A percentile compares a stretch with the other conserved stretches of the same genome.
Evolutionary conservation across 1,140 invertebrate species (phyloP).

Genomic region (Diabrotica undecimpunctata): DNA sequence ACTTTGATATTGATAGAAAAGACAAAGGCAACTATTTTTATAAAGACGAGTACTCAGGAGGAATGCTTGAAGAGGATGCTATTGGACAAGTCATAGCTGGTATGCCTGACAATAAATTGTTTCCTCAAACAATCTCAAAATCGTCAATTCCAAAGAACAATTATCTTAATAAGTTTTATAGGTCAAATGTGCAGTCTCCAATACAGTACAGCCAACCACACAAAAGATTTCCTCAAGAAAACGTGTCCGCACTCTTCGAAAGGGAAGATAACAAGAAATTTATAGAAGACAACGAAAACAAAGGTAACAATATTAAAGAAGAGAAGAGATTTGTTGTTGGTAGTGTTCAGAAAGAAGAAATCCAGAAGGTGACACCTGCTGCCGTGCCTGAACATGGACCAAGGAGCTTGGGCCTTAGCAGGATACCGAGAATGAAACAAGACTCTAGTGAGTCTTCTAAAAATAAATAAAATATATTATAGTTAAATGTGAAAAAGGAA

Average conservation of each 20-base stretch:
- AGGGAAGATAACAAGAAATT: not conserved
- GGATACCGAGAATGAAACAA: no score
- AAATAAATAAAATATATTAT: no score
- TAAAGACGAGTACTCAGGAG: conserved; percentile 60
- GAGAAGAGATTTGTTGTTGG: conserved; percentile 52
- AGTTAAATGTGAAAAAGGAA: no score
- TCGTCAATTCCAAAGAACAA: conserved; percentile 31
- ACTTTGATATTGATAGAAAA: conserved; percentile 60
- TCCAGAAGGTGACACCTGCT: conserved; percentile 53
- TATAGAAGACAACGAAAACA: conserved; percentile 6
- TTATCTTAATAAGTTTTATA: conserved; percentile 26
- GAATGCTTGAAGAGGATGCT: conserved; percentile 69
- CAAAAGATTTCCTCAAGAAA: conserved; percentile 22
- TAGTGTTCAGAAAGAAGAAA: conserved; percentile 53
- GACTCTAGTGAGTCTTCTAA: no score
- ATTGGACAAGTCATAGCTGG: conserved; percentile 68
- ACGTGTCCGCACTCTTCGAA: conserved; percentile 16
- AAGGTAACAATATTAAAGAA: conserved; percentile 18
- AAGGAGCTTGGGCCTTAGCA: conserved; percentile 47
- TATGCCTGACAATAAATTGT: conserved; percentile 55
- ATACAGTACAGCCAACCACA: conserved; percentile 19
- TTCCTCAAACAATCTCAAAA: conserved; percentile 22
- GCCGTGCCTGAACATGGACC: conserved; percentile 59
- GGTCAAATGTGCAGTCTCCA: conserved; percentile 26
- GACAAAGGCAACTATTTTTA: conserved; percentile 63